Percentiles rank a stretch among this genome's conserved stretches.
These are phyloP conservation scores for Tricholaema leucomelas DNA, from an alignment of 2,113 vertebrate species.

Conservation along the genomic window DNA sequence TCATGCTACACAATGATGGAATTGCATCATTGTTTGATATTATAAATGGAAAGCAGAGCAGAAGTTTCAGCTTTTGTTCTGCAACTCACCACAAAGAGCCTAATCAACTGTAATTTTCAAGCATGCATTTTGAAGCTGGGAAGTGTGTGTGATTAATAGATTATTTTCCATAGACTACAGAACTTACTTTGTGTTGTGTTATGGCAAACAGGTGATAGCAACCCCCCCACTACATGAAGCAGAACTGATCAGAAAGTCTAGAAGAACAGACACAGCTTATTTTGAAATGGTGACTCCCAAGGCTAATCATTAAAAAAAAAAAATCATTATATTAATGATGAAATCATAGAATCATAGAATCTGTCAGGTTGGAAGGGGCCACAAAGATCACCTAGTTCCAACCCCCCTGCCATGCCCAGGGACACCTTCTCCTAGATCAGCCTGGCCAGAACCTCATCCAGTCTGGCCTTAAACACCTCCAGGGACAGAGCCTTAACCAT, in stretches of 20 bases:
- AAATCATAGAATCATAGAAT: no score
- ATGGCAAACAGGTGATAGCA: conserved; percentile 33
- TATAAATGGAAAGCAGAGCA: conserved; percentile 27
- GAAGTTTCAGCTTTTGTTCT: conserved; percentile 45
- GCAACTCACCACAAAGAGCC: conserved; percentile 10
- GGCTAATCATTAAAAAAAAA: no score
- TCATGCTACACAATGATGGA: conserved; percentile 11
- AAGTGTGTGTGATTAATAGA: background rate
- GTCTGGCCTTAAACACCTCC: no score
- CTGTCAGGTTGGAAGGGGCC: no score
- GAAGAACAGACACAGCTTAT: background rate
- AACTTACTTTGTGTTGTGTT: conserved; percentile 19
- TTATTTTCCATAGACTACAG: background rate
- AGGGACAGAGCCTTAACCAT: no score
- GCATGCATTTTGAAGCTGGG: conserved; percentile 41
- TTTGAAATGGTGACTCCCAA: background rate
- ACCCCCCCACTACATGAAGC: background rate
- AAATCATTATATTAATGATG: background rate
- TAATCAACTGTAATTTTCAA: conserved; percentile 58
- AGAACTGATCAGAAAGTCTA: background rate
- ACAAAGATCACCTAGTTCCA: no score
- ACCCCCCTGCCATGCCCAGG: no score
- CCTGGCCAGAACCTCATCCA: no score
- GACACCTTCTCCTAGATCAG: no score
- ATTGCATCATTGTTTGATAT: conserved; percentile 30